Base-by-base conservation (phyloP, 2,888 invertebrate species). In the Cosmorhoe ocellata region DNA sequence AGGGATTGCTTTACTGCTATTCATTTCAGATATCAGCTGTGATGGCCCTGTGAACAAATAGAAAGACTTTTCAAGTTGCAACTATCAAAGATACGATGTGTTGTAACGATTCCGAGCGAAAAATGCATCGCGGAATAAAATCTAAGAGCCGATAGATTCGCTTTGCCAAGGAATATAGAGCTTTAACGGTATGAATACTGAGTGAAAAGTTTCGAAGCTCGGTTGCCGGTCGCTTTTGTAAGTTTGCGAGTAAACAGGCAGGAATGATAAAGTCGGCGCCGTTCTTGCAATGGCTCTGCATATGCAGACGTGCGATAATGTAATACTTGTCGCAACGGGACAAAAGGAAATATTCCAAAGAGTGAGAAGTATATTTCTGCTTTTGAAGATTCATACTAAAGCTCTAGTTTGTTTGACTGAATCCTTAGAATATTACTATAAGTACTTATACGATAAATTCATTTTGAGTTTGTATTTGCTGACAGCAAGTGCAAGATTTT, bases 1-100 rank as follows among this genome's bases (percentile, higher is more conserved):
- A 0, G 81, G 85, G 9, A 77, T 85, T 7, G 81, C 84, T 64
- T 72, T 74, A 18, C 71, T 76, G 11, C 41, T 66, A 56, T 78
- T 76, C 24, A 76, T 62, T 51, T 90, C 89, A 5, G 84, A 70
- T n/a, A 88, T 66, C 41, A 90, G 63, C 56, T 89, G 90, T 3
- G 88, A 88, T 7, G 89, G 87, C 46, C 90, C 91, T 91, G 87
- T 58, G 87, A 89, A 60, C 65, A 51, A 51, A 64, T 6, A 30
- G 8, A 36, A 22, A 11, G 22, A 22, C 33, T 18, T 33, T 33
- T 40, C 27, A 40, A 24, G 24, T 3, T n/a, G 10, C 13, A 24
- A 34, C 52, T 54, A 36, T 49, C 40, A 49, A 41, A 44, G 33
- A 26, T 10, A 13, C 33, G 37, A 41, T 55, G 38, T 49, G 55